Percentiles rank a stretch among this genome's conserved stretches.
These are phyloP conservation scores for Ceyx cyanopectus DNA, from an alignment of 2,113 vertebrate genomes.

Conservation along the genomic window DNA sequence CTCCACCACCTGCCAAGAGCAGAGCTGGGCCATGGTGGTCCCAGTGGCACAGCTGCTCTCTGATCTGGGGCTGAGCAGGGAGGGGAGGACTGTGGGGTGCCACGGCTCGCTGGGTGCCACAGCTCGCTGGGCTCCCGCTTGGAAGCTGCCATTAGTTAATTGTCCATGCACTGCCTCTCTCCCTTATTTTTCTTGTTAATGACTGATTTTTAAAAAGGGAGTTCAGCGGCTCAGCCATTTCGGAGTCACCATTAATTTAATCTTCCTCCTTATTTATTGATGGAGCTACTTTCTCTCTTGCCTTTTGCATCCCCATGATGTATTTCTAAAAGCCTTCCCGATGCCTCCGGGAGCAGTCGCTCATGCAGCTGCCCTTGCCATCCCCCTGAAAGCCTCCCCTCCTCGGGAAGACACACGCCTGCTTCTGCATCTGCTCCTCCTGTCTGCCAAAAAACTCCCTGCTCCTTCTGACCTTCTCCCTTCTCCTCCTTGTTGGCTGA, in stretches of 20 bases:
- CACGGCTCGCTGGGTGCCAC: background rate
- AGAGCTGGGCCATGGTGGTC: background rate
- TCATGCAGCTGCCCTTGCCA: background rate
- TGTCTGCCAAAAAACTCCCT: background rate
- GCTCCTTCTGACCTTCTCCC: background rate
- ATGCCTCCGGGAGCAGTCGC: background rate
- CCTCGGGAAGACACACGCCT: accelerated
- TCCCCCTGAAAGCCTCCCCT: conserved; percentile 21
- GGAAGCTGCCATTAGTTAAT: background rate
- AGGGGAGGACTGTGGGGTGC: background rate
- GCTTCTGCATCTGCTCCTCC: background rate
- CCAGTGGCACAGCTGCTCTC: accelerated
- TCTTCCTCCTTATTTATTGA: conserved; percentile 53
- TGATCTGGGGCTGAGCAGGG: background rate
- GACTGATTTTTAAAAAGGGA: background rate
- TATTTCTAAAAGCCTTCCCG: conserved; percentile 31
- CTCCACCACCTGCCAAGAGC: background rate
- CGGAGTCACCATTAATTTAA: conserved; percentile 43
- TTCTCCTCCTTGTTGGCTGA: background rate
- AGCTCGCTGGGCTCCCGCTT: background rate
- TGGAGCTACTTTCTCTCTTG: conserved; percentile 31
- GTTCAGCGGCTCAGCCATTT: conserved; percentile 6
- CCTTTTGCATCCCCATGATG: conserved; percentile 13
- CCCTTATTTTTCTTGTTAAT: conserved; percentile 12
- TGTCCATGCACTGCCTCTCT: background rate